These are phyloP conservation scores for Terrapene triunguis DNA, from an alignment of 2,113 vertebrate genomes.

Conservation along the genomic window DNA sequence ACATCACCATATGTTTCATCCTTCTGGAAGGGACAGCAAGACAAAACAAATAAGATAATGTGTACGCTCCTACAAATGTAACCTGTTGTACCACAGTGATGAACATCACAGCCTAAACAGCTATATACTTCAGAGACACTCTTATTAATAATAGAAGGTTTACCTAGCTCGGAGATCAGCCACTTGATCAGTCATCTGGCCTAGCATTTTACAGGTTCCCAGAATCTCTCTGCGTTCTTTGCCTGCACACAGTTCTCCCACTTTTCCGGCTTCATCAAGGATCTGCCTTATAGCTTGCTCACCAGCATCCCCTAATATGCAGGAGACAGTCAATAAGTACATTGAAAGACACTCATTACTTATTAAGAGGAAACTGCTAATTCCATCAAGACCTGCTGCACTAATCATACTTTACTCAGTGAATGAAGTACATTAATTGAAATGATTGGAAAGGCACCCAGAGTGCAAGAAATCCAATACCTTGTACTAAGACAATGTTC, in stretches of 20 bases:
- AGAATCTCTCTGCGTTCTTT: slow-evolving; percentile 95
- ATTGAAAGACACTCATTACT: neutral
- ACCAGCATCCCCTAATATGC: slow-evolving; percentile 88
- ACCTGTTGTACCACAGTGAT: neutral
- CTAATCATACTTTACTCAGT: neutral
- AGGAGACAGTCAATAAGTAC: slow-evolving; percentile 28
- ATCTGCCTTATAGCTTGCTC: slow-evolving; percentile 98
- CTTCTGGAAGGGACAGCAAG: accelerated
- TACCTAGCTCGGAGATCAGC: slow-evolving; percentile 96
- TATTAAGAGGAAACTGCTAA: neutral
- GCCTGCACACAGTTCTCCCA: slow-evolving; percentile 95
- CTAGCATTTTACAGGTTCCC: slow-evolving; percentile 91
- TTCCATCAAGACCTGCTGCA: neutral
- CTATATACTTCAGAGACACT: neutral
- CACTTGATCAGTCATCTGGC: slow-evolving; percentile 95
- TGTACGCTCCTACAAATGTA: neutral
- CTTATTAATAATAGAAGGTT: neutral
- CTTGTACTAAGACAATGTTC: neutral
- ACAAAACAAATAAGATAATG: neutral
- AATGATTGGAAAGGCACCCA: neutral
- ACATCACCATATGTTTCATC: neutral
- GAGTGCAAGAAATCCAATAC: slow-evolving; percentile 2
- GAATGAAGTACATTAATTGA: neutral
- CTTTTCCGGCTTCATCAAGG: slow-evolving; percentile 97
- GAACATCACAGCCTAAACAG: neutral